A percentile compares a stretch with the other conserved stretches of the same genome.
Conservation (phyloP, 2,797 vertebrate genomes). For the Craterocephalus amniculus region DNA sequence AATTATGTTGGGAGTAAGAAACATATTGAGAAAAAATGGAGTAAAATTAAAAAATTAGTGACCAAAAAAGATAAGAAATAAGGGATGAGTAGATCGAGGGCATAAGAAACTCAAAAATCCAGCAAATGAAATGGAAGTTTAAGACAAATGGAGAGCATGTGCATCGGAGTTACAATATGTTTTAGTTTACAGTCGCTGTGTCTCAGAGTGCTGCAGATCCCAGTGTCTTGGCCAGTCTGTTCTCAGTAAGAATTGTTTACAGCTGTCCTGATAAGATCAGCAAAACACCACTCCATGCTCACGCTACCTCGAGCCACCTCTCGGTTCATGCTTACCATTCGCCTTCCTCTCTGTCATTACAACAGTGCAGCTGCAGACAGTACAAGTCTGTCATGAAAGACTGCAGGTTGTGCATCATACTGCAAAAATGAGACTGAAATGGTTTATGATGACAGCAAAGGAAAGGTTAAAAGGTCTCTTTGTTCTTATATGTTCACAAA, state of each 20-base stretch:
- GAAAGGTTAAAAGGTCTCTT: slow-evolving; percentile 1
- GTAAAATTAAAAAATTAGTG: not conserved
- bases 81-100: not conserved
- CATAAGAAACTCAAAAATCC: slow-evolving; percentile 3
- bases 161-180: slow-evolving; percentile 8
- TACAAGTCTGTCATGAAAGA: slow-evolving; percentile 41
- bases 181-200: slow-evolving; percentile 43
- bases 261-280: slow-evolving; percentile 72
- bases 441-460: slow-evolving; percentile 31
- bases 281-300: slow-evolving; percentile 76
- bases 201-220: slow-evolving; percentile 22
- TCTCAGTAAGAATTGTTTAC: slow-evolving; percentile 74
- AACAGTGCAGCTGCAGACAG: slow-evolving; percentile 48
- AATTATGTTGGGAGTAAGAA: slow-evolving; percentile 20
- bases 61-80: not conserved
- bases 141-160: not conserved
- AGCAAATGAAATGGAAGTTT: slow-evolving; percentile 1
- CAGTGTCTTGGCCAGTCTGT: slow-evolving; percentile 49
- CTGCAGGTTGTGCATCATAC: slow-evolving; percentile 40
- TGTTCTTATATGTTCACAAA: not conserved
- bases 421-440: slow-evolving; percentile 42
- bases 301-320: slow-evolving; percentile 69
- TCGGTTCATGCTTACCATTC: slow-evolving; percentile 22
- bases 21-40: slow-evolving; percentile 17
- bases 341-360: slow-evolving; percentile 22